Conservation (phyloP, 92 coral and sea anemone genomes). For the Porites cylindrica region DNA sequence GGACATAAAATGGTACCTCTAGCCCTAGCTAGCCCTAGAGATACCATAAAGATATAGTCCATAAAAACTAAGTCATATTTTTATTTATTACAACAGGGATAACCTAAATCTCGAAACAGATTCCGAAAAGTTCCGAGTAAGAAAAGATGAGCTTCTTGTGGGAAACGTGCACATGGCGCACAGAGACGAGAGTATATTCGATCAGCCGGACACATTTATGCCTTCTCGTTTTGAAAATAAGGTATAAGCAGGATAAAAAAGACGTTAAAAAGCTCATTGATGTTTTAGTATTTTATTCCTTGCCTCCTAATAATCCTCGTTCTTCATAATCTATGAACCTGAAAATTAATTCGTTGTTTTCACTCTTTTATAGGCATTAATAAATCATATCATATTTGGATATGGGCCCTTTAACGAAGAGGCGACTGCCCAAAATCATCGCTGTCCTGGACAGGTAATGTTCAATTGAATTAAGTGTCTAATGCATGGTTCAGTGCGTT, state of each 20-base stretch:
- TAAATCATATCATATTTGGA: conserved; percentile 58
- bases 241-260: conserved; percentile 33
- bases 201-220: conserved; percentile 67
- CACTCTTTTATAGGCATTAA: conserved; percentile 47
- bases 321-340: neutral
- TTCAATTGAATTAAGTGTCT: too few relatives aligned
- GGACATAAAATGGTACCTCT: too few relatives aligned
- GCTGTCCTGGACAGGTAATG: conserved; percentile 83
- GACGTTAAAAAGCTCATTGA: too few relatives aligned
- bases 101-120: conserved; percentile 71
- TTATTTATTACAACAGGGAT: conserved; percentile 45
- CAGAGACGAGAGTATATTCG: conserved; percentile 74
- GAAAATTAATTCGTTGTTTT: neutral
- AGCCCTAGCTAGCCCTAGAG: too few relatives aligned
- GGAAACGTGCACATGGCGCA: conserved; percentile 81
- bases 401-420: conserved; percentile 71
- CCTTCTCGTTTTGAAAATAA: conserved; percentile 86
- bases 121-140: conserved; percentile 57
- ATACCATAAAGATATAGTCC: neutral
- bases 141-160: conserved; percentile 69
- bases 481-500: too few relatives aligned
- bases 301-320: too few relatives aligned
- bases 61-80: neutral
- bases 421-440: conserved; percentile 75
- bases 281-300: too few relatives aligned